These are phyloP conservation scores for Pangasius macronema DNA, from an alignment of 2,797 vertebrate species.

Conservation along the genomic window DNA sequence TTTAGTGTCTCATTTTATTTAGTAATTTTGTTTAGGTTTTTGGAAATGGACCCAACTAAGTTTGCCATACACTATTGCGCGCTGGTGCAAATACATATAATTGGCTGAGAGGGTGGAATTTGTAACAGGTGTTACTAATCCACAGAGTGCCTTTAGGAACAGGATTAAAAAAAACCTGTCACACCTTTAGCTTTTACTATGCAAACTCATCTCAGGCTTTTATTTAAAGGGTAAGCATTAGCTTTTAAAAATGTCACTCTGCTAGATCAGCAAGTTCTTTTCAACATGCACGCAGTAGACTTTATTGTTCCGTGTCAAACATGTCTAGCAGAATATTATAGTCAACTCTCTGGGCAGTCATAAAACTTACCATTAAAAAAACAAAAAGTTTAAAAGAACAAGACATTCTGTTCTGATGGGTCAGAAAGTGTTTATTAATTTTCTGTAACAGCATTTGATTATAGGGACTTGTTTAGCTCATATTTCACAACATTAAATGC, in stretches of 20 bases:
- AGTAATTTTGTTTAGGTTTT: not conserved
- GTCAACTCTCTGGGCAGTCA: not conserved
- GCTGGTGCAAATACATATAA: not conserved
- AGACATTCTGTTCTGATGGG: not conserved
- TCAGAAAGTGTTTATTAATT: not conserved
- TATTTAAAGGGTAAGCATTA: not conserved
- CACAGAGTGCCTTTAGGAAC: not conserved
- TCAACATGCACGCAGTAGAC: not conserved
- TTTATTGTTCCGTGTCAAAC: not conserved
- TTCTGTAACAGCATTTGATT: not conserved
- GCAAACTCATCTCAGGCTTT: not conserved
- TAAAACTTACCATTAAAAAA: not conserved
- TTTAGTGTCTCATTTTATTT: too few relatives aligned
- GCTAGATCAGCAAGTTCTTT: not conserved
- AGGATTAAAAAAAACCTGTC: not conserved
- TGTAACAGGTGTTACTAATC: too few relatives aligned
- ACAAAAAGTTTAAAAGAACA: not conserved
- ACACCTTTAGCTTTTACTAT: not conserved
- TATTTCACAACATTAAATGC: too few relatives aligned
- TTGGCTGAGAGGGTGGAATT: not conserved
- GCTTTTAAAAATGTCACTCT: not conserved
- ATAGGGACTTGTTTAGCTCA: too few relatives aligned
- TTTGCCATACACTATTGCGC: too few relatives aligned
- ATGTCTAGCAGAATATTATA: not conserved
- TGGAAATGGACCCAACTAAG: not conserved